Evolutionary conservation across 2,797 vertebrate species (phyloP).

Genomic region (Coracias cyanogaster): DNA sequence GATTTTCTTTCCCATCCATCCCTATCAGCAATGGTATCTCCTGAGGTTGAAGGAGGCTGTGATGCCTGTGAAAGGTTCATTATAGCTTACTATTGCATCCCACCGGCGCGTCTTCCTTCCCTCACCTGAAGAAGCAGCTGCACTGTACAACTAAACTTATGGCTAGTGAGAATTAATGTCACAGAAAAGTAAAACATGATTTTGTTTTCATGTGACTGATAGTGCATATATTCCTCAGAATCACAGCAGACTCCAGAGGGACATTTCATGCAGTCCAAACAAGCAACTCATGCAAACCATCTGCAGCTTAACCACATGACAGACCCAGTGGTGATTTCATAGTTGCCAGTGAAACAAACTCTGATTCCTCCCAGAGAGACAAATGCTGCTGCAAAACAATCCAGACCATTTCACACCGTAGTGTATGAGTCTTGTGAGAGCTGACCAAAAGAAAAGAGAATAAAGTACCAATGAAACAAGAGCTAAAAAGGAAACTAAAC

Average conservation of each 20-base stretch:
- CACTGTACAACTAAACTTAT: neutral
- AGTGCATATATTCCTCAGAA: conserved; percentile 68
- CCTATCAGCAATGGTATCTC: neutral
- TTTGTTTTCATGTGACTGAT: conserved; percentile 62
- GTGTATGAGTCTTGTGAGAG: conserved; percentile 7
- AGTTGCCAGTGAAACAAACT: conserved; percentile 73
- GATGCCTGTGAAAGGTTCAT: neutral
- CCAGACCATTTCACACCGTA: conserved; percentile 28
- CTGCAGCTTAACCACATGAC: conserved; percentile 71
- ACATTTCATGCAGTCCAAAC: conserved; percentile 67
- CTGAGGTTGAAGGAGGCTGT: neutral
- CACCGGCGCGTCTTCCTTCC: neutral
- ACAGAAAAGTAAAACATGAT: conserved; percentile 60
- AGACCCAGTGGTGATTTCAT: conserved; percentile 73
- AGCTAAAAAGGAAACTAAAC: neutral
- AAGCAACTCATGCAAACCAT: conserved; percentile 71
- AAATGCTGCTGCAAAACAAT: conserved; percentile 64
- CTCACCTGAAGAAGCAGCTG: neutral
- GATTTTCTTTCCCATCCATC: neutral
- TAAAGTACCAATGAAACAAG: neutral
- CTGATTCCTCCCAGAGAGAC: conserved; percentile 62
- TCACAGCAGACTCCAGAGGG: conserved; percentile 48
- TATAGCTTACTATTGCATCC: neutral
- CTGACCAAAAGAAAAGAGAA: conserved; percentile 30
- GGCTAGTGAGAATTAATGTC: conserved; percentile 60